phyloP scores from a whole-genome alignment of 2,113 vertebrate genomes.

The Microtus montanus region DNA sequence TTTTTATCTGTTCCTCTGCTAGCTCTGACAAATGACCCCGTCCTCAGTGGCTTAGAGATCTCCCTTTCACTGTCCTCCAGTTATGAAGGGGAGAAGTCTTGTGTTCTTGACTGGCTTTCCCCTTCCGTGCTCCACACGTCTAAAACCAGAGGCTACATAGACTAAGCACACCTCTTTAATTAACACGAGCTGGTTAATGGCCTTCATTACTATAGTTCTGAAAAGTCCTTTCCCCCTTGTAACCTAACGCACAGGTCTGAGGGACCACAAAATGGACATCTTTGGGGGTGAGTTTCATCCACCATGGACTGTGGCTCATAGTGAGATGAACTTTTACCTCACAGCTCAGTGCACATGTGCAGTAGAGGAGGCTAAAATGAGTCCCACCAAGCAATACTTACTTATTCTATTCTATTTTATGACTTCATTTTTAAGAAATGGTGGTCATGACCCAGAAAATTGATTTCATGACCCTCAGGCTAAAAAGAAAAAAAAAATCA shows the following conservation, averaged over 20 bases:
- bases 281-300: background rate
- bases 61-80: too few species aligned
- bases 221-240: background rate
- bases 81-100: background rate
- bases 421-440: slow-evolving; percentile 52
- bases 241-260: background rate
- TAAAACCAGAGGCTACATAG: background rate
- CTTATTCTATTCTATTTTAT: background rate
- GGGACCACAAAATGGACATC: background rate
- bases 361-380: background rate
- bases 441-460: slow-evolving; percentile 4
- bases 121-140: background rate
- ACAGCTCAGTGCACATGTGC: background rate
- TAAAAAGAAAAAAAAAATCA: slow-evolving; percentile 13
- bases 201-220: background rate
- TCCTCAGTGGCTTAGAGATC: background rate
- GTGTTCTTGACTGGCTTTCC: background rate
- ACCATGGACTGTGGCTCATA: background rate
- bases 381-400: background rate
- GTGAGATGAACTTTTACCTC: background rate
- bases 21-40: background rate
- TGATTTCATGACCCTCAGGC: slow-evolving; percentile 38
- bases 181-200: background rate
- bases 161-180: background rate
- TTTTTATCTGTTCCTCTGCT: background rate